These are phyloP conservation scores for Psittacula derbiana DNA, from an alignment of 2,797 vertebrate genomes.

Conservation along the genomic window DNA sequence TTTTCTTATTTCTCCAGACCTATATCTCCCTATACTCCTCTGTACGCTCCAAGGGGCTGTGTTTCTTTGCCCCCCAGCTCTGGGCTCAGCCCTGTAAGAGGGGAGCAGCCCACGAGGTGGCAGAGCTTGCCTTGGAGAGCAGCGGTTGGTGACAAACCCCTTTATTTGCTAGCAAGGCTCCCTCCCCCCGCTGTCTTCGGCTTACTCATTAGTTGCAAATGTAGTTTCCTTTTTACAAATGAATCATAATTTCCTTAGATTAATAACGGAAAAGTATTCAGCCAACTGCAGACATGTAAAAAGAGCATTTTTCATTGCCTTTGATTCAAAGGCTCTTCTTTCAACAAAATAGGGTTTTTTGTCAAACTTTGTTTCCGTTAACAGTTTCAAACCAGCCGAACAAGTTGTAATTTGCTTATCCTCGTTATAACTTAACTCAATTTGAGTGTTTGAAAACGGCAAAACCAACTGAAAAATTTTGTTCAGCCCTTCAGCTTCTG, in stretches of 20 bases:
- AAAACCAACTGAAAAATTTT: neutral
- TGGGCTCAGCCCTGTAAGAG: neutral
- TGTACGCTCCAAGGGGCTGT: neutral
- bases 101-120: slow-evolving; percentile 50
- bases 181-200: neutral
- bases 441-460: neutral
- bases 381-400: neutral
- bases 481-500: neutral
- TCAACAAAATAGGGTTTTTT: neutral
- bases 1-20: neutral
- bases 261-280: slow-evolving; percentile 2
- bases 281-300: neutral
- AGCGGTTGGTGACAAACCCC: neutral
- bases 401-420: neutral
- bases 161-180: neutral
- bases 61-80: neutral
- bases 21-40: rapidly evolving
- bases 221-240: neutral
- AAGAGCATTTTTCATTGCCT: neutral
- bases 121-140: slow-evolving; percentile 33
- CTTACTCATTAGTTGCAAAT: neutral
- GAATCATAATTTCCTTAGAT: neutral
- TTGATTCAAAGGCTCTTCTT: neutral
- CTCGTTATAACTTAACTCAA: neutral
- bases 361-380: neutral